Conservation (phyloP, 1,140 invertebrate species). For the Drosophila oshimai region DNA sequence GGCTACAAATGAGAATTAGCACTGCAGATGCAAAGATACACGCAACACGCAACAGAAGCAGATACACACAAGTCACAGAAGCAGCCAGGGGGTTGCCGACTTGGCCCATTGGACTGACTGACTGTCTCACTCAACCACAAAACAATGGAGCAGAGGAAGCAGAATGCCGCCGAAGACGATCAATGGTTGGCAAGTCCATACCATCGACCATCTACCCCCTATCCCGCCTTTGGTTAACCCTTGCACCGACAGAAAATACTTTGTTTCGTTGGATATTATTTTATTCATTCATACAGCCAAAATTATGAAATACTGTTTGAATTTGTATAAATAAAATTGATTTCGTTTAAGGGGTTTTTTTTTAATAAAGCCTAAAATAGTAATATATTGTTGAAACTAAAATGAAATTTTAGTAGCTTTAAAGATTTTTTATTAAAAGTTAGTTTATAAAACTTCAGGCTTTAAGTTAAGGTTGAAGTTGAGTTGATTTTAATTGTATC, state of each 20-base stretch:
- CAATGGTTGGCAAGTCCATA: slow-evolving; percentile 54
- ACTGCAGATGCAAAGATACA: slow-evolving; percentile 21
- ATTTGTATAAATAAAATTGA: no score
- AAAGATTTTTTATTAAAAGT: no score
- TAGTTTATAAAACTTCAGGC: no score
- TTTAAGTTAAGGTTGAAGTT: no score
- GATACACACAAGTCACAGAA: slow-evolving; percentile 33
- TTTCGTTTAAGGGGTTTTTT: no score
- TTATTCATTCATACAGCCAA: no score
- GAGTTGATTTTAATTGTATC: no score
- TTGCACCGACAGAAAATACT: not conserved
- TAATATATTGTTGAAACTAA: no score
- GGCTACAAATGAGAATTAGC: slow-evolving; percentile 42
- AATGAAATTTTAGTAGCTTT: no score
- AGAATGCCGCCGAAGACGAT: slow-evolving; percentile 67
- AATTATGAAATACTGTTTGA: no score
- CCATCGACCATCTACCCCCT: slow-evolving; percentile 1
- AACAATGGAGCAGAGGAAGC: slow-evolving; percentile 76
- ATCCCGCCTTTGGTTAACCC: not conserved
- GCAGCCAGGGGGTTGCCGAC: slow-evolving; percentile 27
- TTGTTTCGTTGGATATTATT: no score
- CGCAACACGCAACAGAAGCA: slow-evolving; percentile 40
- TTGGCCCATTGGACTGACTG: slow-evolving; percentile 44
- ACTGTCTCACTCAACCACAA: slow-evolving; percentile 75
- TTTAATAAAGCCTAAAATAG: no score